A percentile compares a stretch with the other conserved stretches of the same genome.
These are phyloP conservation scores for Hyperoplus lanceolatus DNA, from an alignment of 2,797 vertebrate species.

Conservation along the genomic window DNA sequence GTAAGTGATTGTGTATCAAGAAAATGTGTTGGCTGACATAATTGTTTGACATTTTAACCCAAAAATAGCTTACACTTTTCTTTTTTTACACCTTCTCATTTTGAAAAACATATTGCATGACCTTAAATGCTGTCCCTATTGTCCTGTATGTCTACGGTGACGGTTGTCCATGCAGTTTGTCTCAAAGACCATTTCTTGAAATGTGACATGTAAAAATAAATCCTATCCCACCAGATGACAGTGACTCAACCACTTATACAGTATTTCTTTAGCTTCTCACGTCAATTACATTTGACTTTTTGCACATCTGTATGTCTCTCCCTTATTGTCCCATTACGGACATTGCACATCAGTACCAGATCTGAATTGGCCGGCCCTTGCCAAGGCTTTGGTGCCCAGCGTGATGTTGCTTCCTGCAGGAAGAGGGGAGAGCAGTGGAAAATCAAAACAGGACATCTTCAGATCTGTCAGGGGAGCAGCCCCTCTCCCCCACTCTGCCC, in stretches of 20 bases:
- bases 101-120: background rate
- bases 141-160: background rate
- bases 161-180: background rate
- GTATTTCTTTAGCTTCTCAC: constrained; percentile 1
- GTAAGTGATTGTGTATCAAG: background rate
- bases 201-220: background rate
- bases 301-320: constrained; percentile 52
- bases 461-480: constrained; percentile 86
- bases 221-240: background rate
- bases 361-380: constrained; percentile 40
- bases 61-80: background rate
- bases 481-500: constrained; percentile 82
- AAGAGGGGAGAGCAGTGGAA: constrained; percentile 83
- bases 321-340: constrained; percentile 28
- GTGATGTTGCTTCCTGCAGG: constrained; percentile 88
- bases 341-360: constrained; percentile 56
- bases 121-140: background rate
- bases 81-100: background rate
- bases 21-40: background rate
- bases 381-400: constrained; percentile 79
- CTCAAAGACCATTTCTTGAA: background rate
- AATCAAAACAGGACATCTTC: constrained; percentile 90
- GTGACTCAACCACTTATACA: background rate
- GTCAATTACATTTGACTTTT: constrained; percentile 45
- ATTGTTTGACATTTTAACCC: background rate